Percentiles rank a stretch among this genome's conserved stretches.
Evolutionary conservation across 2,797 vertebrate species (phyloP).

Genomic region (Remorina albescens): DNA sequence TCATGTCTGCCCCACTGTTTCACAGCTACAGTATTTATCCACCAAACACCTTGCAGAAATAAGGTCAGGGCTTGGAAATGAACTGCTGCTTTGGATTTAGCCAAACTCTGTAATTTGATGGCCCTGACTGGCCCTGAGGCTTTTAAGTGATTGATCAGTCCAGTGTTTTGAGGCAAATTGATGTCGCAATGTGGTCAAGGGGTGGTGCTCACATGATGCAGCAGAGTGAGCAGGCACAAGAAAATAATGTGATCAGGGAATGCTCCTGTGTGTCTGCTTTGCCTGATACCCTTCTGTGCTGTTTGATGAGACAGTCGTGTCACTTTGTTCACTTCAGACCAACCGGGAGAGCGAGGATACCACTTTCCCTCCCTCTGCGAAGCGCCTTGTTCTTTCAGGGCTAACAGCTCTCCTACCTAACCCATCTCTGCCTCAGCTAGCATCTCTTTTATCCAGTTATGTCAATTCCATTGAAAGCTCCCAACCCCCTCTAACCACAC

Average conservation of each 20-base stretch:
- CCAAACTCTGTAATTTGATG: constrained; percentile 50
- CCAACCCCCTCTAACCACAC: constrained; percentile 59
- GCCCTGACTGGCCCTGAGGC: constrained; percentile 44
- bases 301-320: constrained; percentile 53
- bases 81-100: constrained; percentile 39
- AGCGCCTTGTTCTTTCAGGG: neutral
- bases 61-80: constrained; percentile 44
- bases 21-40: constrained; percentile 26
- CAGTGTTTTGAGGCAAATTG: constrained; percentile 67
- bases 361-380: constrained; percentile 36
- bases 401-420: constrained; percentile 16
- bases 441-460: constrained; percentile 54
- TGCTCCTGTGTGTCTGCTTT: constrained; percentile 55
- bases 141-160: constrained; percentile 74
- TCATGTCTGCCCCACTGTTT: constrained; percentile 20
- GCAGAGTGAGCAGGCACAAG: constrained; percentile 37
- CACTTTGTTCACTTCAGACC: constrained; percentile 52
- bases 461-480: constrained; percentile 58
- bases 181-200: constrained; percentile 68
- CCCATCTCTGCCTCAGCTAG: constrained; percentile 24
- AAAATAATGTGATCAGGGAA: constrained; percentile 75
- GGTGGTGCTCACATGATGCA: constrained; percentile 68
- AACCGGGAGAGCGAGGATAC: constrained; percentile 23
- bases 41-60: constrained; percentile 28
- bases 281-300: constrained; percentile 34